Base-by-base conservation (phyloP, 2,113 vertebrate species). In the Carassius gibelio region DNA sequence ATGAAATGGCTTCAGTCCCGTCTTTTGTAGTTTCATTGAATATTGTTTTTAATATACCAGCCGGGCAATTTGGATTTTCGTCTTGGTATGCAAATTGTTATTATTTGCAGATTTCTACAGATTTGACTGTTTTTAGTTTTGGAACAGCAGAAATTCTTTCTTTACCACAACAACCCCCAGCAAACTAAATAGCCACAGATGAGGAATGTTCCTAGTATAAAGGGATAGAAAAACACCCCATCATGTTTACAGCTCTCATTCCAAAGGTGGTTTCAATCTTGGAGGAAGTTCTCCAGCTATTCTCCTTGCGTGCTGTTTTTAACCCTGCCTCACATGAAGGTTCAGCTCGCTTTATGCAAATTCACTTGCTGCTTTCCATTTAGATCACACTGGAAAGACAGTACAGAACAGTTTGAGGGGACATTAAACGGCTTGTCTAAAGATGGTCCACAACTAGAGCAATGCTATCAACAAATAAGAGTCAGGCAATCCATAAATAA, bases 201-300 rank as follows among this genome's bases (percentile, higher is more conserved):
- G 94, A 94, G 93, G 94, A 94, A 94, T 95, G 93, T 92, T 92
- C 89, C 88, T 80, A 91, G 88, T 78, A 92, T 52, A 83, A 78
- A 77, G 55, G 69, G 69, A 19, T 50, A 55, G 61, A 87, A 75
- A 75, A 66, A 74, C 45, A 71, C 87, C 82, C 85, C 76, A 93
- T 92, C 93, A 91, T 92, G 88, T 94, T 95, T 94, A 94, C 92
- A 94, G 90, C 92, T 91, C 88, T 91, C 78, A 92, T 91, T 72
- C 89, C 91, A 93, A 94, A 94, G 93, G 93, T 94, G 94, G 91
- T 94, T 94, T 90, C 91, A 94, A 94, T 94, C 91, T 93, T 89
- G 90, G 92, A 93, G 92, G 92, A 93, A 92, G 91, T 91, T 88
- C 92, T 90, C 92, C 92, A 92, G 92, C 89, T 89, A 86, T 89